phyloP scores from a whole-genome alignment of 2,113 vertebrate species.

The Blennius ocellaris region DNA sequence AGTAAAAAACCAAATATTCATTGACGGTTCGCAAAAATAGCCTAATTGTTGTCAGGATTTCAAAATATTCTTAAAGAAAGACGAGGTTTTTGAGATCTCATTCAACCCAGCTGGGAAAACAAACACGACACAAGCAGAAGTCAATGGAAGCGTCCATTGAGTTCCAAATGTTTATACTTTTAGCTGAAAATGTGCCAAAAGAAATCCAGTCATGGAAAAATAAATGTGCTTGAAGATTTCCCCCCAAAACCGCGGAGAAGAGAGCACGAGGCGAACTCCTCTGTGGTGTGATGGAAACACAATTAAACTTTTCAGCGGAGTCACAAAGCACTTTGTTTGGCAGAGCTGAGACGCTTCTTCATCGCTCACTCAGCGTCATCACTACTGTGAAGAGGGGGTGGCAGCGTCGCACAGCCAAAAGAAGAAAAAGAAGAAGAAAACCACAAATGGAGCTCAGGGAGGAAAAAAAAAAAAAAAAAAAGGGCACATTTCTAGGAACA shows the following conservation, averaged over 20 bases:
- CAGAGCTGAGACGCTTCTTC: conserved; percentile 28
- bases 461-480: no score
- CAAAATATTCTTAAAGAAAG: not conserved
- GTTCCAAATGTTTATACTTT: no score
- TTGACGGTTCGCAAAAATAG: not conserved
- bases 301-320: conserved; percentile 38
- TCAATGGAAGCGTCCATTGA: not conserved
- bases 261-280: conserved; percentile 29
- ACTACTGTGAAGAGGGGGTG: conserved; percentile 42
- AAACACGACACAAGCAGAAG: not conserved
- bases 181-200: not conserved
- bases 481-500: conserved; percentile 30
- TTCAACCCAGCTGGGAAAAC: not conserved
- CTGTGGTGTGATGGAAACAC: conserved; percentile 38
- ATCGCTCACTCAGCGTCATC: conserved; percentile 35
- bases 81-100: conserved; percentile 28
- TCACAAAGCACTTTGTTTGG: conserved; percentile 38
- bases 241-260: conserved; percentile 1
- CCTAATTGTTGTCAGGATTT: no score
- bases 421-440: conserved; percentile 27
- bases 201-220: conserved; percentile 14
- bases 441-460: no score
- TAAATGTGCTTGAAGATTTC: conserved; percentile 1
- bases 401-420: conserved; percentile 39
- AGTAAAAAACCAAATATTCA: no score